These are phyloP conservation scores for Sialis lutaria DNA, from an alignment of 2,888 invertebrate genomes.

Conservation along the genomic window DNA sequence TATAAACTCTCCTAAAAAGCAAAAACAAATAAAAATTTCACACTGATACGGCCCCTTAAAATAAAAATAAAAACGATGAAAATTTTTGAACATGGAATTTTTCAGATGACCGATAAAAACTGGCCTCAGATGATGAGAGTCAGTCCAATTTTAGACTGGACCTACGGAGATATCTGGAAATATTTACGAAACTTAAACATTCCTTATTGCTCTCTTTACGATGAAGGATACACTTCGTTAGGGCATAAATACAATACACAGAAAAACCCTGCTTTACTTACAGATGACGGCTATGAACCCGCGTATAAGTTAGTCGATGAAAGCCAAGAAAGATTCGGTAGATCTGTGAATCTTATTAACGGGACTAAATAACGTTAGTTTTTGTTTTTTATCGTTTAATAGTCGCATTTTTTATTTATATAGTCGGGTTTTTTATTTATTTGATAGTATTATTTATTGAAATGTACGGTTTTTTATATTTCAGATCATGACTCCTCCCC, in stretches of 20 bases:
- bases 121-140: slow-evolving; percentile 88
- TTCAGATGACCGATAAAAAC: slow-evolving; percentile 62
- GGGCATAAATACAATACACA: slow-evolving; percentile 66
- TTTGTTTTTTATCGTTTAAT: neutral
- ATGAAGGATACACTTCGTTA: slow-evolving; percentile 81
- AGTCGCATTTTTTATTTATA: neutral
- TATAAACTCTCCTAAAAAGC: no score
- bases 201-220: slow-evolving; percentile 84
- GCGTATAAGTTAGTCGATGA: slow-evolving; percentile 53
- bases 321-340: slow-evolving; percentile 41
- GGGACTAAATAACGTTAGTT: slow-evolving; percentile 8
- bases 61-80: neutral
- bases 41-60: no score
- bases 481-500: no score
- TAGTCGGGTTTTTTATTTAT: neutral
- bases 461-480: no score
- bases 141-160: slow-evolving; percentile 84
- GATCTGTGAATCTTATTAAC: slow-evolving; percentile 10
- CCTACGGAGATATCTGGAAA: slow-evolving; percentile 79
- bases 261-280: slow-evolving; percentile 60
- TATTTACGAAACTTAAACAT: slow-evolving; percentile 62
- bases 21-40: no score
- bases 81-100: slow-evolving; percentile 7
- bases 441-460: neutral
- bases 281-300: slow-evolving; percentile 40